Percentiles rank a stretch among this genome's conserved stretches.
These are phyloP conservation scores for Atethmia centrago DNA, from an alignment of 2,888 invertebrate genomes.

Conservation along the genomic window DNA sequence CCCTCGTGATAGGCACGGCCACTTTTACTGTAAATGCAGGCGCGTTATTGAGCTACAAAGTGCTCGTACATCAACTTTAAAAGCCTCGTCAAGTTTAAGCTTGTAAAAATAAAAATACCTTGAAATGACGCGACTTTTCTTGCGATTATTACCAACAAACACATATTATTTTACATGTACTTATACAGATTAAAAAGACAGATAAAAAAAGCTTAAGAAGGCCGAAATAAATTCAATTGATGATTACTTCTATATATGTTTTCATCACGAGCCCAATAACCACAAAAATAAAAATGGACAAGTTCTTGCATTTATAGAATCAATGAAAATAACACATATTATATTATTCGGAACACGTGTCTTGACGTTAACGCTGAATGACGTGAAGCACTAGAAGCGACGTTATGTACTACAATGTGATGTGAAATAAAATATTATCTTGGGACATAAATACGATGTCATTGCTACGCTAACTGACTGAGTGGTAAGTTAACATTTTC, in stretches of 20 bases:
- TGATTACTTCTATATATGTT: not conserved
- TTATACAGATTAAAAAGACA: not conserved
- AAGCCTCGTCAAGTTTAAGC: slow-evolving; percentile 73
- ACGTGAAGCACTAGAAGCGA: slow-evolving; percentile 53
- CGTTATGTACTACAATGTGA: slow-evolving; percentile 44
- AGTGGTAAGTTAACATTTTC: not conserved
- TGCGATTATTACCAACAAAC: not conserved
- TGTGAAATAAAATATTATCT: slow-evolving; percentile 56
- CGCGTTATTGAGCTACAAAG: slow-evolving; percentile 79
- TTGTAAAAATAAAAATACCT: slow-evolving; percentile 63
- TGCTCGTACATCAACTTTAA: slow-evolving; percentile 76
- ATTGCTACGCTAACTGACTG: slow-evolving; percentile 17
- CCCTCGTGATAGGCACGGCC: slow-evolving; percentile 69
- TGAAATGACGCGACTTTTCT: slow-evolving; percentile 35
- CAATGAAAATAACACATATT: slow-evolving; percentile 36
- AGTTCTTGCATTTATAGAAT: slow-evolving; percentile 14
- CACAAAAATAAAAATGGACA: slow-evolving; percentile 8
- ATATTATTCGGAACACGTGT: slow-evolving; percentile 53
- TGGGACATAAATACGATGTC: slow-evolving; percentile 51
- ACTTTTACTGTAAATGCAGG: slow-evolving; percentile 75
- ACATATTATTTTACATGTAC: not conserved
- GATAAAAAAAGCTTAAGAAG: not conserved
- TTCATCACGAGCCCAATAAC: not conserved
- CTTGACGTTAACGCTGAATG: slow-evolving; percentile 48
- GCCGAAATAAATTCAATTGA: not conserved